Conservation (phyloP, 2,797 vertebrate genomes). For the Phoebastria nigripes region DNA sequence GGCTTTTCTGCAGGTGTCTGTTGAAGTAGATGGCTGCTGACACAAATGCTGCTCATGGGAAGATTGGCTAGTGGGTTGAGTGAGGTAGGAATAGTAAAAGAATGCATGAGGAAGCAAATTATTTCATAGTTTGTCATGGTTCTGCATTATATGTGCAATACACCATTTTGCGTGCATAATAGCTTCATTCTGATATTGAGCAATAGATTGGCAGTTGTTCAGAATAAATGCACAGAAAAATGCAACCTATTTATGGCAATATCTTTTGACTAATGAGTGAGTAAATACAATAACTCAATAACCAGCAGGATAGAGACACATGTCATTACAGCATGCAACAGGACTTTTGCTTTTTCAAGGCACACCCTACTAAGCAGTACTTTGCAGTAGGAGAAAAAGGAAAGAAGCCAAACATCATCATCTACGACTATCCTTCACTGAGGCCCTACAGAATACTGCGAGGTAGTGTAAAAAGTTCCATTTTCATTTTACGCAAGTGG, state of each 20-base stretch:
- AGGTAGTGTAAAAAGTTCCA: constrained; percentile 73
- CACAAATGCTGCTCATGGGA: not conserved
- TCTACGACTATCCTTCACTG: constrained; percentile 88
- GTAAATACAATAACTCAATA: not conserved
- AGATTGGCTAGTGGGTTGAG: not conserved
- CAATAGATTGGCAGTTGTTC: not conserved
- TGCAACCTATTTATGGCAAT: not conserved
- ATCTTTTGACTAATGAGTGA: not conserved
- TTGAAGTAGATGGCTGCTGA: not conserved
- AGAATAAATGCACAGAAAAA: not conserved
- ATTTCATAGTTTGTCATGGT: not conserved
- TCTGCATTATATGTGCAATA: not conserved
- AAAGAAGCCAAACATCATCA: constrained; percentile 80
- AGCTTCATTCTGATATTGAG: not conserved
- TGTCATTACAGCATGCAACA: not conserved
- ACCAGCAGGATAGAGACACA: not conserved
- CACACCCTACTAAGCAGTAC: constrained; percentile 80
- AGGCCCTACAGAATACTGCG: constrained; percentile 82
- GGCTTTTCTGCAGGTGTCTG: not conserved
- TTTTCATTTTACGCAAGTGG: not conserved
- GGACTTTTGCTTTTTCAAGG: constrained; percentile 76
- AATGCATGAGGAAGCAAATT: not conserved
- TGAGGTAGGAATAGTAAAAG: not conserved
- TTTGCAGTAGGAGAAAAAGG: constrained; percentile 92
- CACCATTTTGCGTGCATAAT: not conserved